Percentiles rank a stretch among this genome's conserved stretches.
Conservation (phyloP, 2,113 vertebrate genomes). For the Otus sunia region DNA sequence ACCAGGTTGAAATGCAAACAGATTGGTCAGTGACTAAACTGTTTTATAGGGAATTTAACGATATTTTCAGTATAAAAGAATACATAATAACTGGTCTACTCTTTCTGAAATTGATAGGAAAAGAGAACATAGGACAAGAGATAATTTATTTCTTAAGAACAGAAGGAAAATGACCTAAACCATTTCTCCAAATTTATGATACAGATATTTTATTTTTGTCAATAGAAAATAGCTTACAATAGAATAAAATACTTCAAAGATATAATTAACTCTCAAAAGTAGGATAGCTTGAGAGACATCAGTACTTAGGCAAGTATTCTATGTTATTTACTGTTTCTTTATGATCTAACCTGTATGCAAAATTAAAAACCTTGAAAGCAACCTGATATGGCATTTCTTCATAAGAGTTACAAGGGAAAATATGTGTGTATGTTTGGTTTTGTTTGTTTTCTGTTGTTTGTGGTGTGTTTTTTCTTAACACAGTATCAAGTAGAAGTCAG, state of each 20-base stretch:
- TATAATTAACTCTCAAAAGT: background rate
- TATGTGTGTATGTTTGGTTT: background rate
- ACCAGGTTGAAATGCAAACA: background rate
- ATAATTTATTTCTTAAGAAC: background rate
- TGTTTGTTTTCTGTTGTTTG: background rate
- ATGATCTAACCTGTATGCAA: background rate
- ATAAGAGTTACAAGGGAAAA: background rate
- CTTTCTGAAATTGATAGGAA: background rate
- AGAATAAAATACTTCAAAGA: background rate
- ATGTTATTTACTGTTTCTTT: background rate
- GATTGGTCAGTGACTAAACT: background rate
- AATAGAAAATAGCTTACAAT: background rate
- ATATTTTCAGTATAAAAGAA: background rate
- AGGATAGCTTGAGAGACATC: background rate
- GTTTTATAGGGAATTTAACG: background rate
- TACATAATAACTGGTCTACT: background rate
- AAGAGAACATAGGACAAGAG: background rate
- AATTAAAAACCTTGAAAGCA: background rate
- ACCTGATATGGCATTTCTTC: background rate
- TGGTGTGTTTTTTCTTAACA: background rate
- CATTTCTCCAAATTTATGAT: background rate
- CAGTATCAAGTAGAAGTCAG: background rate
- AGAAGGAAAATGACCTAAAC: background rate
- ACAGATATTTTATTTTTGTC: background rate
- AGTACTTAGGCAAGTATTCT: background rate